These are phyloP conservation scores for Ephydatia muelleri DNA, from an alignment of 37 sponge, comb jelly and placozoan genomes.

Conservation along the genomic window DNA sequence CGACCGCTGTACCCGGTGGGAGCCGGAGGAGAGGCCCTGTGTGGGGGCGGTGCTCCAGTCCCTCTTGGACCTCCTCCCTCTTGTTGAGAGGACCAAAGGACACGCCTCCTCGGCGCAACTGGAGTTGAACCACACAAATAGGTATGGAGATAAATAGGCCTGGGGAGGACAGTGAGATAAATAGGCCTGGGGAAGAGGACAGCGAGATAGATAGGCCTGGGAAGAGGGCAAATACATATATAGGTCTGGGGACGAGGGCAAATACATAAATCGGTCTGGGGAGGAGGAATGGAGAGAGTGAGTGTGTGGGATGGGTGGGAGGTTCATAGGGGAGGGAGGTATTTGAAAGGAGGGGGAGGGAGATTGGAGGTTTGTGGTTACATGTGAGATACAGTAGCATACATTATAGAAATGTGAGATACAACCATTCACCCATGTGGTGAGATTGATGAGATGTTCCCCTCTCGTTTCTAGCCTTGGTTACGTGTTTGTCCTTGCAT, in stretches of 20 bases:
- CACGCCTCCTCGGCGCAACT: not conserved
- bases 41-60: slow-evolving; percentile 25
- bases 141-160: not conserved
- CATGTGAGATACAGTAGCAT: too few relatives aligned
- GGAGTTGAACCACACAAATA: not conserved
- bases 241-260: not conserved
- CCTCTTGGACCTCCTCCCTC: slow-evolving; percentile 25
- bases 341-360: not conserved
- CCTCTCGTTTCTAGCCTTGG: not conserved
- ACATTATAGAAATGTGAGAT: too few relatives aligned
- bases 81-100: not conserved
- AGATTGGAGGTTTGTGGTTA: not conserved
- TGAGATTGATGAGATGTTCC: too few relatives aligned
- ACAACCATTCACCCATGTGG: too few relatives aligned
- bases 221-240: not conserved
- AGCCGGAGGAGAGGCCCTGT: slow-evolving; percentile 27
- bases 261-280: not conserved
- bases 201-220: not conserved
- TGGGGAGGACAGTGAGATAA: not conserved
- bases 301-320: not conserved
- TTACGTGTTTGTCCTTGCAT: not conserved
- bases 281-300: not conserved
- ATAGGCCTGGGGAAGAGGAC: not conserved
- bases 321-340: not conserved
- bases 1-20: slow-evolving; percentile 62